Evolutionary conservation across 2,113 vertebrate genomes (phyloP).

Genomic region (Hippocampus zosterae): DNA sequence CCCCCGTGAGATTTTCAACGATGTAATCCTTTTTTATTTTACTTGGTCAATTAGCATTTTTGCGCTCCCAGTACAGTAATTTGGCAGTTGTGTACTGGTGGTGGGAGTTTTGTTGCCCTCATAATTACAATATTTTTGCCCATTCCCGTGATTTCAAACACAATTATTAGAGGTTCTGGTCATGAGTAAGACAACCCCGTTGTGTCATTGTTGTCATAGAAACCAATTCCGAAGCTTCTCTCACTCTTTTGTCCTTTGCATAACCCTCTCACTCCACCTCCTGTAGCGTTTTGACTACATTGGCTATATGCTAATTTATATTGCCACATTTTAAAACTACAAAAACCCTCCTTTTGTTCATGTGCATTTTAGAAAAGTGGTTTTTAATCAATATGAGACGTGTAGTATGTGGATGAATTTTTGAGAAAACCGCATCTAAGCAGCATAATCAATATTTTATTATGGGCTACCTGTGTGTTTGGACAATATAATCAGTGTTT

Average conservation of each 20-base stretch:
- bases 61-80: not conserved
- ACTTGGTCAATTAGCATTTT: constrained; percentile 10
- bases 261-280: constrained; percentile 30
- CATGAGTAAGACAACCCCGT: constrained; percentile 30
- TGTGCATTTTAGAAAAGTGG: not conserved
- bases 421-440: constrained; percentile 13
- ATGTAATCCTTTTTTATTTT: not conserved
- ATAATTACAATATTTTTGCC: constrained; percentile 32
- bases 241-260: constrained; percentile 36
- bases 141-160: constrained; percentile 28
- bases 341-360: not conserved
- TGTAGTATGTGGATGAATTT: constrained; percentile 10
- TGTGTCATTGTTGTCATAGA: constrained; percentile 32
- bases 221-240: constrained; percentile 38
- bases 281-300: constrained; percentile 34
- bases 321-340: constrained; percentile 11
- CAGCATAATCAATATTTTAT: constrained; percentile 26
- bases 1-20: not conserved
- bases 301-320: constrained; percentile 34
- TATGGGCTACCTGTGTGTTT: constrained; percentile 21
- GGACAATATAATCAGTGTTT: constrained; percentile 35
- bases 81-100: not conserved
- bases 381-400: constrained; percentile 12
- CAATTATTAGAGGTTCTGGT: constrained; percentile 33
- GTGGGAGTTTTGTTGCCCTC: constrained; percentile 22